A percentile compares a stretch with the other conserved stretches of the same genome.
These are phyloP conservation scores for Emydocephalus ijimae DNA, from an alignment of 2,113 vertebrate species.

Conservation along the genomic window DNA sequence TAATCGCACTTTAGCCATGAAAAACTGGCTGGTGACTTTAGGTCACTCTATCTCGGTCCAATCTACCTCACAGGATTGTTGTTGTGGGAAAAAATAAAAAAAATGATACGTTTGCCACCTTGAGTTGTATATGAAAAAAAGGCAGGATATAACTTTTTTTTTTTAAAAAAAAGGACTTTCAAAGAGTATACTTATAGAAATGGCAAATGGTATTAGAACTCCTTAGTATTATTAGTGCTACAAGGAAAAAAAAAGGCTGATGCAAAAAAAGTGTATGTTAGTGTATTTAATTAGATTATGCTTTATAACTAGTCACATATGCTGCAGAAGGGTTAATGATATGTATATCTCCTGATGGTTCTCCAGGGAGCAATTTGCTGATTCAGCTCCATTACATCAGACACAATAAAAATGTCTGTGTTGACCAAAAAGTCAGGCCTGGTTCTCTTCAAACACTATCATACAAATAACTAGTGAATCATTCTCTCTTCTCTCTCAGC, in stretches of 20 bases:
- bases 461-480: constrained; percentile 64
- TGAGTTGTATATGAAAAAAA: neutral
- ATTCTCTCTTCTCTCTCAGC: constrained; percentile 43
- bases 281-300: constrained; percentile 49
- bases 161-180: neutral
- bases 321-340: constrained; percentile 80
- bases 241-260: neutral
- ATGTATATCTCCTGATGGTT: constrained; percentile 78
- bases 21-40: neutral
- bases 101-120: neutral
- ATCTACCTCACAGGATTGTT: neutral
- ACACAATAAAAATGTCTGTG: constrained; percentile 81
- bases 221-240: neutral
- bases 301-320: constrained; percentile 55
- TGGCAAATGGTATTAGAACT: neutral
- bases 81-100: neutral
- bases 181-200: neutral
- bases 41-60: neutral
- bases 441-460: constrained; percentile 78
- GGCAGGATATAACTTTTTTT: neutral
- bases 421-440: constrained; percentile 75
- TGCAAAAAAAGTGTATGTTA: constrained; percentile 9
- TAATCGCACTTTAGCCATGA: neutral
- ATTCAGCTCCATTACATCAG: constrained; percentile 85
- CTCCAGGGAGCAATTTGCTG: constrained; percentile 83